A percentile compares a stretch with the other conserved stretches of the same genome.
phyloP scores from a whole-genome alignment of 2,797 vertebrate species.

The Lerista edwardsae region DNA sequence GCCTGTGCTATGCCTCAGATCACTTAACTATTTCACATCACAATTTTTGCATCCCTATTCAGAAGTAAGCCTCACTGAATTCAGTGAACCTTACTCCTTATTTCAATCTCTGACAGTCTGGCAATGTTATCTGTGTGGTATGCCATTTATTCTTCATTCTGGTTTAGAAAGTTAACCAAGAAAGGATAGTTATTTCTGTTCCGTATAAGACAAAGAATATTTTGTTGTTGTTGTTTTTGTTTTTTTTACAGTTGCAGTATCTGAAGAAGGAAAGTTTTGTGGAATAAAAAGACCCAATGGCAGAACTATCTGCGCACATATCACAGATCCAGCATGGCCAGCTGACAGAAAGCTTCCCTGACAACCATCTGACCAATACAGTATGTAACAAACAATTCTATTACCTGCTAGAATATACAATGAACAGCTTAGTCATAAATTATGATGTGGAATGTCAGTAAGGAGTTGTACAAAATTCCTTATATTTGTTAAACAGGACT shows the following conservation, averaged over 20 bases:
- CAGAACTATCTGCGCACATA: constrained; percentile 81
- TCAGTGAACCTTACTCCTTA: too few relatives aligned
- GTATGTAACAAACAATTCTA: constrained; percentile 66
- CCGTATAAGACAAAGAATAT: neutral
- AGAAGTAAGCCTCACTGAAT: too few relatives aligned
- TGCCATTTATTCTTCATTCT: neutral
- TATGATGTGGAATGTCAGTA: neutral
- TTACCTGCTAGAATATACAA: constrained; percentile 33
- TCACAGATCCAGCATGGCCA: constrained; percentile 84
- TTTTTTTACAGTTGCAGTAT: constrained; percentile 68
- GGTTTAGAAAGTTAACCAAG: neutral
- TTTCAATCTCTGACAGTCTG: neutral
- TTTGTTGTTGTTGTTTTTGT: constrained; percentile 53
- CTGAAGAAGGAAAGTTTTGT: constrained; percentile 59
- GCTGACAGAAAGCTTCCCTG: constrained; percentile 78
- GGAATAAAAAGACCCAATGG: constrained; percentile 75
- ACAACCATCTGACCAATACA: constrained; percentile 77
- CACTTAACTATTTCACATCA: neutral
- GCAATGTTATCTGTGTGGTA: neutral
- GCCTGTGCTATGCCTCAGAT: neutral
- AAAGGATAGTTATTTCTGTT: neutral
- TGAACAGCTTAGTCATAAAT: neutral
- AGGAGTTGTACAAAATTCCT: neutral
- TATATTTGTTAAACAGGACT: neutral
- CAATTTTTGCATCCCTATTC: neutral